These are phyloP conservation scores for Bubo blakistoni DNA, from an alignment of 2,113 vertebrate genomes.

Conservation along the genomic window DNA sequence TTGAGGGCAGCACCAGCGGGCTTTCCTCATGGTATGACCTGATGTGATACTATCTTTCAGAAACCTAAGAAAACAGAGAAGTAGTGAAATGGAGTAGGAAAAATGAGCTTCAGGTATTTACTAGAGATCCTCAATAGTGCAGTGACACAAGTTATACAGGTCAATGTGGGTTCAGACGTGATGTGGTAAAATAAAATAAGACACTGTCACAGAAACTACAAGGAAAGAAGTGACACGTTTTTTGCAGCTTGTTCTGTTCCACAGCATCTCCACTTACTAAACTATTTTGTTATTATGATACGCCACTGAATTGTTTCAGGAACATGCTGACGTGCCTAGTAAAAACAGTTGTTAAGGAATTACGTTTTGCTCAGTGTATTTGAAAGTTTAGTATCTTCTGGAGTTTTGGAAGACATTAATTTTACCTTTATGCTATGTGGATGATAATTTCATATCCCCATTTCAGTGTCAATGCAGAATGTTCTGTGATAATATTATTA, in stretches of 20 bases:
- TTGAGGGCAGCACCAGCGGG: rapidly evolving
- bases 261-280: neutral
- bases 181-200: neutral
- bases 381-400: neutral
- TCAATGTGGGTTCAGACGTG: neutral
- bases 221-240: neutral
- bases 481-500: neutral
- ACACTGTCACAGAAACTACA: neutral
- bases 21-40: neutral
- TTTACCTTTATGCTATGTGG: neutral
- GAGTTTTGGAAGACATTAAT: neutral
- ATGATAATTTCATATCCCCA: neutral
- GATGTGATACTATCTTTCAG: neutral
- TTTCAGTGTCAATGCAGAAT: neutral
- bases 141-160: neutral
- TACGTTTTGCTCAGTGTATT: neutral
- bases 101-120: neutral
- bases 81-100: neutral
- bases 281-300: neutral
- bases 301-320: neutral
- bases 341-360: neutral
- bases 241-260: neutral
- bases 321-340: neutral
- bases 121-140: neutral
- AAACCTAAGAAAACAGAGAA: neutral